Conservation (phyloP, 64 coral and sea anemone species). For the Montipora capricornis region DNA sequence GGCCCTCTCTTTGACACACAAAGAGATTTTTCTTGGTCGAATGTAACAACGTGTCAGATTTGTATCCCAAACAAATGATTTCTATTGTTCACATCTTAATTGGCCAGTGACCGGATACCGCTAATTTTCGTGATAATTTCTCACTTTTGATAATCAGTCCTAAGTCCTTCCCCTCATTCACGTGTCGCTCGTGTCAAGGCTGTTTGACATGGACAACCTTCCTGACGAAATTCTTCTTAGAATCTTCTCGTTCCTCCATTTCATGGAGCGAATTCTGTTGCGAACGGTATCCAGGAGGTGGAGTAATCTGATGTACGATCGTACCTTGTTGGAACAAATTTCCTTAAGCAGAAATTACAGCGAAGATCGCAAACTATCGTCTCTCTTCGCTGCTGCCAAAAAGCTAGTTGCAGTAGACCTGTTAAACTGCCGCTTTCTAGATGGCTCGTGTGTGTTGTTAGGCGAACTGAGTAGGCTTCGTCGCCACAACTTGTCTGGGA, state of each 20-base stretch:
- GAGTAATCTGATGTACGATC: not conserved
- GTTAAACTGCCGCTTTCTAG: not conserved
- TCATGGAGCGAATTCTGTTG: not conserved
- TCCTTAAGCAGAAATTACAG: not conserved
- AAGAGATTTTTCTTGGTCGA: not conserved
- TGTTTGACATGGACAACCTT: constrained; percentile 3
- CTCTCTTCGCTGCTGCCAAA: not conserved
- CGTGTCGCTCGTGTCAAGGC: too few relatives aligned
- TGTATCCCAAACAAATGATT: not conserved
- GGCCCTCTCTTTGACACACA: constrained; percentile 4
- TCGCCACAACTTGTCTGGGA: not conserved
- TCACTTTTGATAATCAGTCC: too few relatives aligned
- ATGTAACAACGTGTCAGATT: not conserved
- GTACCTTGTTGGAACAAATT: not conserved
- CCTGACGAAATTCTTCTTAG: not conserved
- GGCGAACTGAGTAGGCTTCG: not conserved
- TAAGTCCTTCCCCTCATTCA: too few relatives aligned
- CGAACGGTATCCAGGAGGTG: not conserved
- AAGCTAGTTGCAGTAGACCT: not conserved
- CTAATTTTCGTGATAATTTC: too few relatives aligned
- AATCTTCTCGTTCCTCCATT: not conserved
- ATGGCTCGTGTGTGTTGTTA: not conserved
- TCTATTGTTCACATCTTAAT: too few relatives aligned
- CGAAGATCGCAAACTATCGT: not conserved
- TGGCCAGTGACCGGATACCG: too few relatives aligned